Conservation (phyloP, 2,888 invertebrate species). For the Dicranocentrus wangi region DNA sequence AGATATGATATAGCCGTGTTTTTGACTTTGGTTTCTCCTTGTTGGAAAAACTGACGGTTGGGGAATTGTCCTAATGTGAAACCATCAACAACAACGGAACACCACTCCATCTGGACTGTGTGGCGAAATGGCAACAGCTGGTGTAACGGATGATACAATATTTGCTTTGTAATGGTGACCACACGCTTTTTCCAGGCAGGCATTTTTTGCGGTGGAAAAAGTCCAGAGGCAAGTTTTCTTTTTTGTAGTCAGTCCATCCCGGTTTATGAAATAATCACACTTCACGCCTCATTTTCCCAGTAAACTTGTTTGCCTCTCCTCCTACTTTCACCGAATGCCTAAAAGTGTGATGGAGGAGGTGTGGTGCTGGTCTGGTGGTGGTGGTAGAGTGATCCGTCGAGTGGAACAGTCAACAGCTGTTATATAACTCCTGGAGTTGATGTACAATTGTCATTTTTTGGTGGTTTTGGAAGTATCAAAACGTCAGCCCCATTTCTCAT, state of each 20-base stretch:
- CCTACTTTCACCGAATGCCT: not conserved
- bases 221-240: not conserved
- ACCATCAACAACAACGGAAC: not conserved
- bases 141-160: constrained; percentile 17
- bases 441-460: too few relatives aligned
- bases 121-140: constrained; percentile 17
- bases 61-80: constrained; percentile 13
- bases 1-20: not conserved
- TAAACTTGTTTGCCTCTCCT: constrained; percentile 23
- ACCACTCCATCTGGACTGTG: not conserved
- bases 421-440: too few relatives aligned
- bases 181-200: not conserved
- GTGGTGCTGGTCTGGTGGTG: not conserved
- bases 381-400: not conserved
- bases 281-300: constrained; percentile 46
- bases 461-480: too few relatives aligned
- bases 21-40: too few relatives aligned
- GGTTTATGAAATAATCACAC: constrained; percentile 21
- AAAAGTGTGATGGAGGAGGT: not conserved
- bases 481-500: not conserved
- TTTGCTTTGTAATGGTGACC: constrained; percentile 25
- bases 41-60: constrained; percentile 8
- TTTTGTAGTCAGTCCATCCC: not conserved
- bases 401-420: too few relatives aligned
- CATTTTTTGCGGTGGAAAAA: not conserved